phyloP scores from a whole-genome alignment of 2,797 vertebrate species.

The Avahi laniger region DNA sequence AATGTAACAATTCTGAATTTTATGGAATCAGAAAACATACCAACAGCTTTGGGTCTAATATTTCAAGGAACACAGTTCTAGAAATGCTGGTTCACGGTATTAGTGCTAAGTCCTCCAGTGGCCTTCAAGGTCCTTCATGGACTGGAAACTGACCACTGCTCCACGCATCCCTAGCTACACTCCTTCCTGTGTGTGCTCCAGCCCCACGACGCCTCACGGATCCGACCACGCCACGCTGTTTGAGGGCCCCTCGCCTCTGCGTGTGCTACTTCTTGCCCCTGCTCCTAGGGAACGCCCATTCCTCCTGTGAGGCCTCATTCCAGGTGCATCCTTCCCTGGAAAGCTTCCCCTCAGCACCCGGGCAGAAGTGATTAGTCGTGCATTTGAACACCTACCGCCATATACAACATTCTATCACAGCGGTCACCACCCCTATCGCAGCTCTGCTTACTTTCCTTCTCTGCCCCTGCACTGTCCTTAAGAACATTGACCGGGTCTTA shows the following conservation, averaged over 20 bases:
- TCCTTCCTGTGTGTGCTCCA: neutral
- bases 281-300: neutral
- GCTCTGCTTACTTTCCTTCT: neutral
- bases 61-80: neutral
- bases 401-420: too few species aligned
- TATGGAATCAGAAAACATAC: neutral
- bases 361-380: neutral
- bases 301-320: neutral
- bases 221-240: accelerated
- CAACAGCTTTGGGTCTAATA: neutral
- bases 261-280: neutral
- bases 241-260: neutral
- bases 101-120: neutral
- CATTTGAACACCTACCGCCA: neutral
- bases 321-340: neutral
- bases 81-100: neutral
- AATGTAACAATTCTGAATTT: neutral
- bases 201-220: neutral
- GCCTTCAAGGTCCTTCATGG: neutral
- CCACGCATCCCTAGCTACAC: neutral
- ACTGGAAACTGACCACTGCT: neutral
- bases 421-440: neutral
- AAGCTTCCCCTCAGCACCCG: neutral
- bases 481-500: neutral
- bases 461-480: neutral